Evolutionary conservation across 2,797 vertebrate species (phyloP), one percentile per base, ranked within the genome.

Genomic region (Xyrichtys novacula): DNA sequence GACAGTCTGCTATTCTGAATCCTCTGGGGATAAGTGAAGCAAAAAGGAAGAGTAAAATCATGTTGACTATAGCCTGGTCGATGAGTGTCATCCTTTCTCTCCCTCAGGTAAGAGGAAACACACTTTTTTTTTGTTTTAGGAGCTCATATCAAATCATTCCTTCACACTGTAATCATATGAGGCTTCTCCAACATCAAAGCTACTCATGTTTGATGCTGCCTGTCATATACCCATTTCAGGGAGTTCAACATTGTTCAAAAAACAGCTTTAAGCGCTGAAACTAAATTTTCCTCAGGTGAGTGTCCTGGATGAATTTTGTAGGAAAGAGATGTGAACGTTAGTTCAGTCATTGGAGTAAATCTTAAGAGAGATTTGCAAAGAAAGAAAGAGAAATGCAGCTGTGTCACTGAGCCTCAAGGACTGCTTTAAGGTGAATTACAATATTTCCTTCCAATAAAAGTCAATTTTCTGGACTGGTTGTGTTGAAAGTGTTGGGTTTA

Each of bases 1-100:
- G 95, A 1, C 93, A 95, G 81, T 94, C 94, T 1, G 94, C 94
- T 52, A 95, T 95, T 52, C 89, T 95, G 40, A 94, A 95, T 53
- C 95, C 94, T 0, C 82, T 95, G 84, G 94, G 90, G 47, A 94
- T 95, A 85, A 94, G 85, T 6, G 92, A 94, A 59, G 94, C 94
- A 58, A 94, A 94, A 71, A 91, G 91, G 74, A 95, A 91, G 47
- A 95, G 92, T 85, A 94, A 94, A 78, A 82, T 94, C 77, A 95
- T 95, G 94, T 75, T 95, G 83, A 86, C 86, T 7, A 88, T 93
- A 47, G 95, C 95, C n/a, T 95, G 95, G 95, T 74, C 81, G 15
- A 93, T 93, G 93, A 95, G 95, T 32, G 84, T 91, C 11, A 26
- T 93, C 26, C 87, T 95, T 16, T 93, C 95, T 0, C 69, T 95